phyloP scores from a whole-genome alignment of 1,140 invertebrate species.

The Drosophila bocqueti region DNA sequence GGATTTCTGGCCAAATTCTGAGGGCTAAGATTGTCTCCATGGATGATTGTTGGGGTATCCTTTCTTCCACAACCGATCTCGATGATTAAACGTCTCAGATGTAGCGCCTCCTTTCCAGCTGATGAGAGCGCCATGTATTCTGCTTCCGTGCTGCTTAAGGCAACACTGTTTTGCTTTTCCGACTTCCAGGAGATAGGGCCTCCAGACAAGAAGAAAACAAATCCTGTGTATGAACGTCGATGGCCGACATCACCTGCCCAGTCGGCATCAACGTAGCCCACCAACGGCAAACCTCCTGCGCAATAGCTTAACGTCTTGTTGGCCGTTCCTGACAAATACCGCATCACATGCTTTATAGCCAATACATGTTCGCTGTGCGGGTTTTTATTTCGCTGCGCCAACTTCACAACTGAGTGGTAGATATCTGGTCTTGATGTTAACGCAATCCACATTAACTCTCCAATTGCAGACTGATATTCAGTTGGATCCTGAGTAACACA shows the following conservation, averaged over 20 bases:
- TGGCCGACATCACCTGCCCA: constrained; percentile 37
- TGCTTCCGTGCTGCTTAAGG: no score
- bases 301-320: not conserved
- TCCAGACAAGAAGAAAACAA: no score
- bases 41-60: no score
- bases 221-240: constrained; percentile 59
- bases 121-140: no score
- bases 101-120: no score
- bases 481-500: constrained; percentile 1
- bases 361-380: constrained; percentile 2
- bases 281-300: not conserved
- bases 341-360: not conserved
- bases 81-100: no score
- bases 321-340: constrained; percentile 8
- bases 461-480: not conserved
- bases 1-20: no score
- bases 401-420: constrained; percentile 1
- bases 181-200: no score
- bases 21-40: no score
- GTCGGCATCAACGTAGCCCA: not conserved
- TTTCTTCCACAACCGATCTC: no score
- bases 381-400: constrained; percentile 9
- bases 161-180: no score
- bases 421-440: constrained; percentile 11
- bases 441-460: constrained; percentile 6